Conservation (phyloP, 2,888 invertebrate genomes). For the Ennomos quercinarius region DNA sequence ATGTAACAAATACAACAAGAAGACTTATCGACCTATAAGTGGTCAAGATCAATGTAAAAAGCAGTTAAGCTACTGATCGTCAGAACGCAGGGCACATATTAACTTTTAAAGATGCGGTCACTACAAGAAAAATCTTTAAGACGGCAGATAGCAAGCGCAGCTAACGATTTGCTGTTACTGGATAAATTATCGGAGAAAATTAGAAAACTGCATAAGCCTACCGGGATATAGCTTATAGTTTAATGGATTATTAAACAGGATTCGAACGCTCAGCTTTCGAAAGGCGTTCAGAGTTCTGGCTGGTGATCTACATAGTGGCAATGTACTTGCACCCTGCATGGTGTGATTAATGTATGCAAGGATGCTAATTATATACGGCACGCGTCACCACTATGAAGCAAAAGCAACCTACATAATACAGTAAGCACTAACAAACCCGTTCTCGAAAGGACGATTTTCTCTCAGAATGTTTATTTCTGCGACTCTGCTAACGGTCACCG, state of each 20-base stretch:
- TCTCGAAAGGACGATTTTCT: constrained; percentile 63
- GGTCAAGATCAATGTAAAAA: constrained; percentile 22
- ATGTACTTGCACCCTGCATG: constrained; percentile 49
- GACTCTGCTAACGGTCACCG: constrained; percentile 60
- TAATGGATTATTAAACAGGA: constrained; percentile 68
- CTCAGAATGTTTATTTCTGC: constrained; percentile 47
- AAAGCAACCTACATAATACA: constrained; percentile 56
- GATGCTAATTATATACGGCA: constrained; percentile 76
- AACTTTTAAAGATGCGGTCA: constrained; percentile 24
- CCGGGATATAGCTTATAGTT: constrained; percentile 68
- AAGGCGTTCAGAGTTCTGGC: constrained; percentile 54
- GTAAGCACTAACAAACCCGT: constrained; percentile 53
- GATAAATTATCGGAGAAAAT: constrained; percentile 50
- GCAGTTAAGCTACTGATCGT: constrained; percentile 21
- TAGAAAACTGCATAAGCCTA: constrained; percentile 61
- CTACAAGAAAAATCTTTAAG: constrained; percentile 44
- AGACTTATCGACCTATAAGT: constrained; percentile 19
- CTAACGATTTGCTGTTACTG: constrained; percentile 34
- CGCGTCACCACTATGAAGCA: constrained; percentile 52
- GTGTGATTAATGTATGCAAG: constrained; percentile 70
- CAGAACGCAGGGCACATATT: constrained; percentile 21
- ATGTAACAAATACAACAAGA: constrained; percentile 21
- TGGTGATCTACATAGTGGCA: constrained; percentile 60
- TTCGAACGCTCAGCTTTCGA: constrained; percentile 66
- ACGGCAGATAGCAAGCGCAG: constrained; percentile 53